Base-by-base conservation (phyloP, 2,113 vertebrate species). In the Coptodon rendalli region DNA sequence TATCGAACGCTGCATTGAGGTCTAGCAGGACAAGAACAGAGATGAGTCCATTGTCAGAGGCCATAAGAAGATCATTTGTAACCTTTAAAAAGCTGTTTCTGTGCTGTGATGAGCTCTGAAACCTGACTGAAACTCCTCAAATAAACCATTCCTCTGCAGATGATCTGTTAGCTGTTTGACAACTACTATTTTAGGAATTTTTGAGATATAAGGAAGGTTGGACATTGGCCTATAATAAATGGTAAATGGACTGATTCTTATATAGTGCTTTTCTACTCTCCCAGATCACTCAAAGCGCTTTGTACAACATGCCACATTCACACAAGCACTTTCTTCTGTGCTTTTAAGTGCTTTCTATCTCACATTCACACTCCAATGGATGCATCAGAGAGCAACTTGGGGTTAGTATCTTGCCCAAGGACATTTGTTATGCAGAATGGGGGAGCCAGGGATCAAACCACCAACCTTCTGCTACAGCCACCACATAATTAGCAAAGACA, bases 1-100 rank as follows among this genome's bases (percentile, higher is more conserved):
- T 34, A 34, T 63, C 0, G 1, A 63, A 63, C 0, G 16, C 29
- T 34, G 29, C 16, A 34, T 29, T 19, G 0, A 3, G 29, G 29
- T 34, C 16, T 0, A 61, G 14, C 0, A 34, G 57, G 29, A 61
- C 29, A 61, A 34, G 29, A 29, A 61, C 57, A 61, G 29, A 19
- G 57, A 34, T 6, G 57, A 34, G 57, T 61, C 57, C 16, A 61
- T 16, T 61, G 16, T 34, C 29, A 34, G 16, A 61, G 57, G 57
- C 57, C 57, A 61, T 19, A 34, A 34, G 57, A 61, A 17, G 57
- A 61, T 61, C 16, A 61, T 61, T 10, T 34, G 27, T 34, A 34
- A 34, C 57, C 57, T 34, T 61, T 11, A 40, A 1, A 40, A 40
- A 61, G 29, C 29, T 34, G 57, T 61, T 34, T 19, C 16, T 61